Base-by-base conservation (phyloP, 2,797 vertebrate genomes). In the Muraenolepis orangiensis region DNA sequence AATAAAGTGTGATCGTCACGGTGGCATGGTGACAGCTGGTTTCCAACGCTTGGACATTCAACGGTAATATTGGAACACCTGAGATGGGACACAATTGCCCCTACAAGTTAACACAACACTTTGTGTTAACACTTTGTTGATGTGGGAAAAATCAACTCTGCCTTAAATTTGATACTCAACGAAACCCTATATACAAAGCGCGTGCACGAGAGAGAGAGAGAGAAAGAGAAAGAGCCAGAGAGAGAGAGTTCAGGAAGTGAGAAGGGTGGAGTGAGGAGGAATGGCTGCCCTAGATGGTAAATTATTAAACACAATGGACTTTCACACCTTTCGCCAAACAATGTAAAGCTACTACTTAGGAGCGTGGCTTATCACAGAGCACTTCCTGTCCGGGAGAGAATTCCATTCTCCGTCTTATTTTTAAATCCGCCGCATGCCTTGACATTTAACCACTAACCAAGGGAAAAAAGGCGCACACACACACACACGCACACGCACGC, bases 241-340 rank as follows among this genome's bases (percentile, higher is more conserved):
- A 69, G 6, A 7, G 34, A 32, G 32, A 64, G 66, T 85, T 81
- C 86, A 86, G 89, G 87, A 87, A 87, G 82, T 72, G 66, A 80
- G 80, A 79, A 81, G 76, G 82, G 84, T 84, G 81, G 82, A 83
- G 81, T 73, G 76, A 75, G 82, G 85, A 73, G 80, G 84, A 90
- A 83, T 79, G 86, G 88, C 87, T 87, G 84, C 87, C 84, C 77
- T 72, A 68, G 64, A 26, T 73, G 75, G 91, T 94, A 86, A 94
- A 93, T 94, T 86, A 93, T 92, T 93, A 87, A 93, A 92, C 90
- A 90, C 87, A 85, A 87, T 91, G 90, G 92, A 93, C 92, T 92
- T 93, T 93, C 90, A 93, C 91, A 93, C 90, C 87, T 90, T 77
- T 81, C 85, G 80, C 70, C 71, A 79, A 82, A 85, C 82, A 80